A percentile compares a stretch with the other conserved stretches of the same genome.
These are phyloP conservation scores for Melanostoma mellinum DNA, from an alignment of 2,888 invertebrate genomes.

Conservation along the genomic window DNA sequence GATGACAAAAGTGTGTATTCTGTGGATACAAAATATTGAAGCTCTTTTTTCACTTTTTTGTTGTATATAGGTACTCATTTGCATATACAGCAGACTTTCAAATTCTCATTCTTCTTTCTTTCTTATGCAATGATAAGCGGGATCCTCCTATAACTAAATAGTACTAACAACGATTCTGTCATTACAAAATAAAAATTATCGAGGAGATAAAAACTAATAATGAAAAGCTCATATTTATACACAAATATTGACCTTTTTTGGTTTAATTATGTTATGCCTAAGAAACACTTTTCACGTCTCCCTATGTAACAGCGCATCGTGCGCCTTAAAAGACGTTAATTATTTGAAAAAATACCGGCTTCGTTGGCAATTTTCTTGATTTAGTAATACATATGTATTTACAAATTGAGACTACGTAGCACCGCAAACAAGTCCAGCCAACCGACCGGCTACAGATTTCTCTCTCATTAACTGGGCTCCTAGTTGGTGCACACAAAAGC, in stretches of 20 bases:
- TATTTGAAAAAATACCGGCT: constrained; percentile 16
- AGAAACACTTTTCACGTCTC: constrained; percentile 14
- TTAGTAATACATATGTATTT: constrained; percentile 4
- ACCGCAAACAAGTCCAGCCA: constrained; percentile 18
- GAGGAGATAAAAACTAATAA: too few species aligned
- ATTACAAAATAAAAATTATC: too few species aligned
- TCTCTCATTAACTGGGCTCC: constrained; percentile 10
- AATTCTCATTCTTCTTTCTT: too few species aligned
- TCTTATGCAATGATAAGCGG: too few species aligned
- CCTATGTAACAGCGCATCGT: neutral
- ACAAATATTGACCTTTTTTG: too few species aligned
- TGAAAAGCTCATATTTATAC: too few species aligned
- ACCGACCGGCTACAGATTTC: constrained; percentile 37
- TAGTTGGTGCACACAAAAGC: constrained; percentile 28
- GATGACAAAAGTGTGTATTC: neutral
- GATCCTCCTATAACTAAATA: too few species aligned
- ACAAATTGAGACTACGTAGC: constrained; percentile 14
- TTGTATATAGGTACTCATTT: too few species aligned
- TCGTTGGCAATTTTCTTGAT: constrained; percentile 18
- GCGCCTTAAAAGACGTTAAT: constrained; percentile 3
- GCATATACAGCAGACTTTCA: too few species aligned
- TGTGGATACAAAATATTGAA: too few species aligned
- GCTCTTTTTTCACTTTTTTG: too few species aligned
- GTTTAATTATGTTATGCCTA: neutral
- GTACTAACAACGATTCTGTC: too few species aligned